phyloP scores from a whole-genome alignment of 2,797 vertebrate species.

The Steatocranus sp. region DNA sequence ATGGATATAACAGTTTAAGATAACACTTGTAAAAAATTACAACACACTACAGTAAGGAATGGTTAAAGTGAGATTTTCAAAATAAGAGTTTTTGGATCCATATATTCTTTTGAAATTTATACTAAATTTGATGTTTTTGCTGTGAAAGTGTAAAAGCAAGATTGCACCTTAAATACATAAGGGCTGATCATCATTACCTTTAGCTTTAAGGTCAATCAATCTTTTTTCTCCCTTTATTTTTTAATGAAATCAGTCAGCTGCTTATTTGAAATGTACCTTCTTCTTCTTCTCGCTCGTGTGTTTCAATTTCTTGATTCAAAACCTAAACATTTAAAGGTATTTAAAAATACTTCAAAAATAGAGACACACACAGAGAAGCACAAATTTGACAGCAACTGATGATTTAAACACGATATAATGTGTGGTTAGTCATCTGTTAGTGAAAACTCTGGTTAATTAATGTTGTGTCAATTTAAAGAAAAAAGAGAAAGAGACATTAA shows the following conservation, averaged over 20 bases:
- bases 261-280: not conserved
- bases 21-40: not conserved
- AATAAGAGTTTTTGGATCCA: not conserved
- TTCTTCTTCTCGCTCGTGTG: not conserved
- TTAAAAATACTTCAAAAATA: not conserved
- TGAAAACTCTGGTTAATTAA: not conserved
- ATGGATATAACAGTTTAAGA: not conserved
- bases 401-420: fast-evolving
- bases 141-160: not conserved
- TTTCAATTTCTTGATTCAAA: not conserved
- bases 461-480: not conserved
- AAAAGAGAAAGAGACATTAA: not conserved
- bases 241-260: not conserved
- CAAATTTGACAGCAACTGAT: not conserved
- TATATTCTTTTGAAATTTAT: not conserved
- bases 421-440: not conserved
- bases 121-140: not conserved
- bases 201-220: not conserved
- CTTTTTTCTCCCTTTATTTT: not conserved
- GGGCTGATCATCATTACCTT: not conserved
- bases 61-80: not conserved
- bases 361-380: not conserved
- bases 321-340: not conserved
- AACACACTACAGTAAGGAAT: not conserved
- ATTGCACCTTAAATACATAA: not conserved